These are phyloP conservation scores for Chrosomus eos DNA, from an alignment of 2,797 vertebrate species.

Conservation along the genomic window DNA sequence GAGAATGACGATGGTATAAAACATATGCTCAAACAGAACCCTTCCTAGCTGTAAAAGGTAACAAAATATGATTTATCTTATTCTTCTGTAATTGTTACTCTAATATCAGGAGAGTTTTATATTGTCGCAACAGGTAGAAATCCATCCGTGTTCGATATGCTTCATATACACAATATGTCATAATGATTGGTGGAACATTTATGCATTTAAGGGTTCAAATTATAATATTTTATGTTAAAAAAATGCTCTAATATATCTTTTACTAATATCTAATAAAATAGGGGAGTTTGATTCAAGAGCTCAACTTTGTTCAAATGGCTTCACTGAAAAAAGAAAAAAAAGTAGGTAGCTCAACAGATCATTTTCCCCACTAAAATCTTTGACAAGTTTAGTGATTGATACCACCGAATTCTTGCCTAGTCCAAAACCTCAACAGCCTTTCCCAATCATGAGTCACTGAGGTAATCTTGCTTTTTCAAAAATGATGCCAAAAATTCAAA, in stretches of 20 bases:
- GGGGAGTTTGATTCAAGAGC: background rate
- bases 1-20: too few species aligned
- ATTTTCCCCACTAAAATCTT: constrained; percentile 25
- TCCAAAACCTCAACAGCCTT: constrained; percentile 35
- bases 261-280: background rate
- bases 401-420: constrained; percentile 22
- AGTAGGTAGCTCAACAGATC: constrained; percentile 31
- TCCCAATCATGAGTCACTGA: constrained; percentile 35
- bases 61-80: too few species aligned
- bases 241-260: background rate
- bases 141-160: too few species aligned
- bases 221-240: background rate
- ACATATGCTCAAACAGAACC: too few species aligned
- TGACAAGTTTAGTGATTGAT: constrained; percentile 44
- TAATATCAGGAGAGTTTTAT: too few species aligned
- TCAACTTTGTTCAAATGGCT: background rate
- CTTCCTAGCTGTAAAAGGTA: too few species aligned
- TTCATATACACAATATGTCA: too few species aligned
- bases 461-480: constrained; percentile 38
- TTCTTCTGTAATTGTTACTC: too few species aligned
- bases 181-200: too few species aligned
- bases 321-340: background rate
- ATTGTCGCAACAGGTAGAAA: too few species aligned
- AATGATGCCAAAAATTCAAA: constrained; percentile 23
- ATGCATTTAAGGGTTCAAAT: too few species aligned